These are phyloP conservation scores for Eledona agricola DNA, from an alignment of 2,888 invertebrate species.

Conservation along the genomic window DNA sequence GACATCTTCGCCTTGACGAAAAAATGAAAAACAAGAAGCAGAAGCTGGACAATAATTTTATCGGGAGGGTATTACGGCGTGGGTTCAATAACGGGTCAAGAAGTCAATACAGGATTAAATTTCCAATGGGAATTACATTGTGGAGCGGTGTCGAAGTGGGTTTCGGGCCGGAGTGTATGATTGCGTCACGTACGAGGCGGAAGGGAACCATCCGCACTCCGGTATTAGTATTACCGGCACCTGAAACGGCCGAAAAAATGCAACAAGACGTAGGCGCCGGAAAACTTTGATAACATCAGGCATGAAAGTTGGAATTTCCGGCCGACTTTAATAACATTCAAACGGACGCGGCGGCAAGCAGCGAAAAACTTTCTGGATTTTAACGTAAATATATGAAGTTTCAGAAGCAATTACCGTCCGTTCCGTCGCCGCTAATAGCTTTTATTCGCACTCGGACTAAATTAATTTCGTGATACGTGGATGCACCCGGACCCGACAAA, in stretches of 20 bases:
- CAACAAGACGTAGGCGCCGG: constrained; percentile 20
- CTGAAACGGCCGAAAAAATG: constrained; percentile 32
- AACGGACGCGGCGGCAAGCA: too few species aligned
- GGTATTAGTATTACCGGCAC: constrained; percentile 36
- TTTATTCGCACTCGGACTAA: constrained; percentile 13
- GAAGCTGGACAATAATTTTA: neutral
- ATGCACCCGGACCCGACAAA: constrained; percentile 9
- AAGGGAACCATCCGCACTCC: constrained; percentile 37
- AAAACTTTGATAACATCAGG: constrained; percentile 18
- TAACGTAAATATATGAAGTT: constrained; percentile 24
- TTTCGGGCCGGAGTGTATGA: constrained; percentile 30
- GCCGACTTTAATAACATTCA: constrained; percentile 33
- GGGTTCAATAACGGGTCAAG: constrained; percentile 13
- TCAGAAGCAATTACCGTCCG: constrained; percentile 23
- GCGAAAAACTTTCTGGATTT: constrained; percentile 17
- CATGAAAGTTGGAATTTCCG: constrained; percentile 28
- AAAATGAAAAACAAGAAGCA: constrained; percentile 7
- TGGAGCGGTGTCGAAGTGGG: constrained; percentile 14
- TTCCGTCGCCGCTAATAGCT: constrained; percentile 7
- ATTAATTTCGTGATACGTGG: constrained; percentile 15
- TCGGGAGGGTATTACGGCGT: neutral
- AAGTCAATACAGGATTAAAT: constrained; percentile 35
- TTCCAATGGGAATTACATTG: constrained; percentile 34
- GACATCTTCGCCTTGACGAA: constrained; percentile 5
- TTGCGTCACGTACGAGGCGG: constrained; percentile 38